phyloP scores from a whole-genome alignment of 2,113 vertebrate genomes.

The Myiozetetes cayanensis region DNA sequence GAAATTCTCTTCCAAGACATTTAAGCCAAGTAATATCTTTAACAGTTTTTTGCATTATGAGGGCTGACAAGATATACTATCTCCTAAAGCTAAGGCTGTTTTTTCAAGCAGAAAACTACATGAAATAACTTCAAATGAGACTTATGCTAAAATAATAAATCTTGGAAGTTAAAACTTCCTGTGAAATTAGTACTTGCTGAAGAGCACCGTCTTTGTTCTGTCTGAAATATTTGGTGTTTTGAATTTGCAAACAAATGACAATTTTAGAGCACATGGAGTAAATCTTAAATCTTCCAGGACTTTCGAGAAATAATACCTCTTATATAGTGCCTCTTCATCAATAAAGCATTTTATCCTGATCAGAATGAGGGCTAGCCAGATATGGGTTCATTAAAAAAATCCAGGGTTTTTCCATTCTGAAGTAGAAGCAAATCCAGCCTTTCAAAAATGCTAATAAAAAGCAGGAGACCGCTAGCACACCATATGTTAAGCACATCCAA shows the following conservation, averaged over 20 bases:
- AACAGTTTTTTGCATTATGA: conserved; percentile 19
- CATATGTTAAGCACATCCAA: not conserved
- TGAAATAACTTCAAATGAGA: conserved; percentile 53
- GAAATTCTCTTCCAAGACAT: conserved; percentile 4
- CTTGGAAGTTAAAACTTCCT: conserved; percentile 45
- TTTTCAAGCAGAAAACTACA: conserved; percentile 53
- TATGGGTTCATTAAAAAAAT: not conserved
- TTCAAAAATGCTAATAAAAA: conserved; percentile 22
- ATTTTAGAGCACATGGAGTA: not conserved
- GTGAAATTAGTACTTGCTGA: conserved; percentile 39
- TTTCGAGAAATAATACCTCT: not conserved
- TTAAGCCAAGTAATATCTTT: conserved; percentile 48
- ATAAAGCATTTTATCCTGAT: not conserved
- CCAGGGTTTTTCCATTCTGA: not conserved
- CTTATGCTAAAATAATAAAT: conserved; percentile 47
- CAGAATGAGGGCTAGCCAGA: not conserved
- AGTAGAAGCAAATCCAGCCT: not conserved
- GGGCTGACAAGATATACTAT: conserved; percentile 42
- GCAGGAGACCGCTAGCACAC: accelerated
- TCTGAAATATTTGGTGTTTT: conserved; percentile 11
- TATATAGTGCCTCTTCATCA: not conserved
- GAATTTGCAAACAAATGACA: not conserved
- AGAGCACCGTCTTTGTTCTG: conserved; percentile 1
- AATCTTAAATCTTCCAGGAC: not conserved
- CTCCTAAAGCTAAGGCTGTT: conserved; percentile 46